Evolutionary conservation across 1,140 invertebrate genomes (phyloP).

Genomic region (Drosophila pseudoananassae): DNA sequence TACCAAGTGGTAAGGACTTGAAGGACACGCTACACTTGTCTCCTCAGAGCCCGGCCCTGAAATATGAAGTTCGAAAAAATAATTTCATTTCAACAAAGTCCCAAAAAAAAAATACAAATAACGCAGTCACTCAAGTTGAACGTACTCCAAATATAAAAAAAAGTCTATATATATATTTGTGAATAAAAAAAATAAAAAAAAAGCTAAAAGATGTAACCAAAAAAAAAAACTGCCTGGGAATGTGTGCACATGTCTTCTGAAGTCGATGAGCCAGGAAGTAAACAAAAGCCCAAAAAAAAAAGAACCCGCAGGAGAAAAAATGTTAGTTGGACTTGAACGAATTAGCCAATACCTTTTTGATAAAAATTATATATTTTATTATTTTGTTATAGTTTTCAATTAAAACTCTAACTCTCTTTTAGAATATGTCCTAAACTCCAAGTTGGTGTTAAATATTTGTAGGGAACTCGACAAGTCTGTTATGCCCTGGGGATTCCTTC

Average conservation of each 20-base stretch:
- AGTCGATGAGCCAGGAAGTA: conserved; percentile 75
- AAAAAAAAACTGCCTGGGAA: conserved; percentile 65
- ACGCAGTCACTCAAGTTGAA: conserved; percentile 77
- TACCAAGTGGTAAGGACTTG: conserved; percentile 24
- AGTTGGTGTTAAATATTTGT: not conserved
- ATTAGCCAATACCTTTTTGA: not conserved
- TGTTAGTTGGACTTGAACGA: conserved; percentile 3
- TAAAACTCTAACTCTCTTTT: not conserved
- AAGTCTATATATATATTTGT: not conserved
- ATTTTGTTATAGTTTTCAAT: not conserved
- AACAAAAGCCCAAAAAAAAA: conserved; percentile 51
- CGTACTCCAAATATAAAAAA: conserved; percentile 59
- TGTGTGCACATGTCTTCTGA: conserved; percentile 57
- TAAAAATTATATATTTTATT: not conserved
- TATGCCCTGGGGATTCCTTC: conserved; percentile 29
- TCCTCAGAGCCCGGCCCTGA: conserved; percentile 39
- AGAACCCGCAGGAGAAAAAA: conserved; percentile 26
- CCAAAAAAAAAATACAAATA: conserved; percentile 15
- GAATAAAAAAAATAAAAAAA: conserved; percentile 7
- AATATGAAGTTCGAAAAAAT: conserved; percentile 81
- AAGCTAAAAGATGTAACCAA: conserved; percentile 7
- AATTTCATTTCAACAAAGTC: conserved; percentile 70
- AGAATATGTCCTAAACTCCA: not conserved
- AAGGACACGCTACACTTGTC: conserved; percentile 72
- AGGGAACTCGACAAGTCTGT: conserved; percentile 1